Percentiles rank a stretch among this genome's conserved stretches.
Evolutionary conservation across 2,113 vertebrate genomes (phyloP).

Genomic region (Gambusia affinis): DNA sequence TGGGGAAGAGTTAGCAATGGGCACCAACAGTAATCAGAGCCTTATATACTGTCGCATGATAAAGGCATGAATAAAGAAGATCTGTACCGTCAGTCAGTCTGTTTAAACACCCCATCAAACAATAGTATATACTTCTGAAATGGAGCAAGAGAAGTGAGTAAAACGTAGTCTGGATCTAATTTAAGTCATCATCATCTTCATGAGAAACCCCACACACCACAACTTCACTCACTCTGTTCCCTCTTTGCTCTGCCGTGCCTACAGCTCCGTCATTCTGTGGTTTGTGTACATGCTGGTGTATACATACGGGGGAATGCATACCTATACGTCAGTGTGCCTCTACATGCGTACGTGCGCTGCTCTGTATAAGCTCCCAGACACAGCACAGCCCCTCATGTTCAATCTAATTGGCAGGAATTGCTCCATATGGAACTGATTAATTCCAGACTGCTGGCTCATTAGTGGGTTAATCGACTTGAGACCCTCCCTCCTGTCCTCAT

Average conservation of each 20-base stretch:
- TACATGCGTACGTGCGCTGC: conserved; percentile 27
- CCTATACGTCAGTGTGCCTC: background rate
- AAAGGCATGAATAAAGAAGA: conserved; percentile 27
- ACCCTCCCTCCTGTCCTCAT: background rate
- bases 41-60: conserved; percentile 61
- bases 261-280: conserved; percentile 13
- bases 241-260: conserved; percentile 17
- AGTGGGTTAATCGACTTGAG: conserved; percentile 77
- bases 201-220: conserved; percentile 31
- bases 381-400: conserved; percentile 63
- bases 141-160: conserved; percentile 38
- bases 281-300: conserved; percentile 11
- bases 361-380: conserved; percentile 55
- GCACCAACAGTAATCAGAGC: conserved; percentile 65
- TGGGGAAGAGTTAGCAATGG: conserved; percentile 15
- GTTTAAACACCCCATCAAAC: conserved; percentile 70
- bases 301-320: background rate
- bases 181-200: conserved; percentile 72
- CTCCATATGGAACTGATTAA: conserved; percentile 82
- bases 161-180: conserved; percentile 79
- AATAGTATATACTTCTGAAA: conserved; percentile 55
- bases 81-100: conserved; percentile 64
- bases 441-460: conserved; percentile 82
- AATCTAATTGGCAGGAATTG: conserved; percentile 77
- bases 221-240: background rate